Conservation (phyloP, 2,113 vertebrate genomes). For the Turdus rufiventris region DNA sequence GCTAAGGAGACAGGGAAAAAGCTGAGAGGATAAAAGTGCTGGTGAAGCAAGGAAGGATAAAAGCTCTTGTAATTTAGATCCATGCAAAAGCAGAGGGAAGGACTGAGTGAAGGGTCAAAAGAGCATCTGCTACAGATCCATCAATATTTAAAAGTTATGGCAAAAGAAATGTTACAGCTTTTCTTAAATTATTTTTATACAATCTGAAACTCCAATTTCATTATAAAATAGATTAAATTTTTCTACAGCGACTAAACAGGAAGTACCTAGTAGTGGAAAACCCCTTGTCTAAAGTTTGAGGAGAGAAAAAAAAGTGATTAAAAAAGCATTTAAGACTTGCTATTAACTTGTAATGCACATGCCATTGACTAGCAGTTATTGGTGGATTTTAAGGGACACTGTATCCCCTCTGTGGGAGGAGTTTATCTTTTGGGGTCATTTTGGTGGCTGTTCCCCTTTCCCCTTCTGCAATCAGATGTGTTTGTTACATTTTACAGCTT, state of each 20-base stretch:
- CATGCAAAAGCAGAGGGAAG: neutral
- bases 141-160: neutral
- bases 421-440: neutral
- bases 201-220: neutral
- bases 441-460: neutral
- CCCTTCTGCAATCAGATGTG: neutral
- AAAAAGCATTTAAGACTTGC: neutral
- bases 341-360: neutral
- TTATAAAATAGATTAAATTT: neutral
- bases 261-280: neutral
- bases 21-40: neutral
- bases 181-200: neutral
- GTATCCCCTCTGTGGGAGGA: neutral
- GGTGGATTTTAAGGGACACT: neutral
- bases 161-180: neutral
- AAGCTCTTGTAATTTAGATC: neutral
- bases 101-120: neutral
- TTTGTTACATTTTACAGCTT: neutral
- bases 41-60: neutral
- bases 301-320: neutral
- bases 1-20: neutral
- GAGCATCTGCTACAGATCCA: neutral
- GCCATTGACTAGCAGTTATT: neutral
- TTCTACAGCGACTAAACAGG: neutral
- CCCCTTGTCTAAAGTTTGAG: neutral